Evolutionary conservation across 2,888 invertebrate species (phyloP), one percentile per base, ranked within the genome.

Genomic region (Drosophila subquinaria): DNA sequence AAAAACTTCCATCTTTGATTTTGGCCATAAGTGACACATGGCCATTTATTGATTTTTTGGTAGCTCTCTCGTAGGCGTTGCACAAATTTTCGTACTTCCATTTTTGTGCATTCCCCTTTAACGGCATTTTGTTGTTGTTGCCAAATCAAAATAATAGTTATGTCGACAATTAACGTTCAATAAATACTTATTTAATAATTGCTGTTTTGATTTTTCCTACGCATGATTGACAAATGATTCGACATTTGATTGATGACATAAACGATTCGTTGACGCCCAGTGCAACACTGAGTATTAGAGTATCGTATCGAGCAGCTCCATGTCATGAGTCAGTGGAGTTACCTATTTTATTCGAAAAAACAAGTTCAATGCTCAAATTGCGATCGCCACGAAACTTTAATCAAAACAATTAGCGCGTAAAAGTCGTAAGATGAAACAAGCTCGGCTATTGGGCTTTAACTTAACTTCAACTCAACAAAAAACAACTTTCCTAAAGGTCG

Each of bases 401-500:
- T 85, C 74, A 61, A 78, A 83, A 78, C 87, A 84, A 89, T 84
- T 89, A 89, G 74, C 87, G 73, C 76, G 52, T 82, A 74, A 73
- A 74, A 77, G 53, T 71, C 60, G 59, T 63, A 74, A 69, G 61
- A 64, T 47, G 56, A 57, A 69, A 59, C 47, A 48, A 47, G 60
- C 50, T 67, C 38, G 57, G 4, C 47, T 55, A 61, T 56, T 68
- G 45, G 48, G 15, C 35, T 20, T 53, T 9, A 51, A 13, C 35
- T 20, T 53, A 5, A 51, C n/a, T n/a, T n/a, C n/a, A n/a, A 13
- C 33, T 51, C 36, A 17, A 33, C 36, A 51, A 68, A 60, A 78
- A 81, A 73, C 83, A 84, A 84, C 83, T 84, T 84, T 84, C 83
- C 84, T 87, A 76, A 88, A 84, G 89, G 84, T 88, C 89, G 83